phyloP scores from a whole-genome alignment of 2,113 vertebrate species.

The Benitochromis conjunctus region DNA sequence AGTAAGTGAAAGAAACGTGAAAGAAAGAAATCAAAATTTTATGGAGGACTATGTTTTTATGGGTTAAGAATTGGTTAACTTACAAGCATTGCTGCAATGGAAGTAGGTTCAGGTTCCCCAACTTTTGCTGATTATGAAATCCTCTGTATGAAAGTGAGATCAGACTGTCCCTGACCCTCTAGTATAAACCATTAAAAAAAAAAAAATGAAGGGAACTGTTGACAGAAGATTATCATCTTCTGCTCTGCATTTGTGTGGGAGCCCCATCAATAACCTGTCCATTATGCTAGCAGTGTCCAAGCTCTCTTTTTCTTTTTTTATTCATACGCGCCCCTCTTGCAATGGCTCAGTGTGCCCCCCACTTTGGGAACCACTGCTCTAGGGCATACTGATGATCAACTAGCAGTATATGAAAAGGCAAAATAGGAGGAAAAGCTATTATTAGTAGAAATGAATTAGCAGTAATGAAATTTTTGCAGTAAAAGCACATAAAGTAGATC shows the following conservation, averaged over 20 bases:
- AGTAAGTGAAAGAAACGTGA: background rate
- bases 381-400: background rate
- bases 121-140: background rate
- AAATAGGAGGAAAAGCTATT: background rate
- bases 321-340: too few relatives aligned
- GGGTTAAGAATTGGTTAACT: background rate
- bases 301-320: too few relatives aligned
- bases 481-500: background rate
- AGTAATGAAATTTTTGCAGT: background rate
- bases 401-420: background rate
- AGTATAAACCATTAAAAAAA: too few relatives aligned
- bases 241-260: too few relatives aligned
- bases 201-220: background rate
- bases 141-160: background rate
- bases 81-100: background rate
- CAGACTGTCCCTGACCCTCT: background rate
- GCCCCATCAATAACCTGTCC: too few relatives aligned
- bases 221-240: too few relatives aligned
- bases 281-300: too few relatives aligned
- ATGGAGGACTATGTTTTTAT: accelerated
- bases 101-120: accelerated
- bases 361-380: background rate
- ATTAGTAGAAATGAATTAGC: background rate
- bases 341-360: too few relatives aligned
- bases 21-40: background rate